phyloP scores from a whole-genome alignment of 2,797 vertebrate species.

The Varecia variegata region DNA sequence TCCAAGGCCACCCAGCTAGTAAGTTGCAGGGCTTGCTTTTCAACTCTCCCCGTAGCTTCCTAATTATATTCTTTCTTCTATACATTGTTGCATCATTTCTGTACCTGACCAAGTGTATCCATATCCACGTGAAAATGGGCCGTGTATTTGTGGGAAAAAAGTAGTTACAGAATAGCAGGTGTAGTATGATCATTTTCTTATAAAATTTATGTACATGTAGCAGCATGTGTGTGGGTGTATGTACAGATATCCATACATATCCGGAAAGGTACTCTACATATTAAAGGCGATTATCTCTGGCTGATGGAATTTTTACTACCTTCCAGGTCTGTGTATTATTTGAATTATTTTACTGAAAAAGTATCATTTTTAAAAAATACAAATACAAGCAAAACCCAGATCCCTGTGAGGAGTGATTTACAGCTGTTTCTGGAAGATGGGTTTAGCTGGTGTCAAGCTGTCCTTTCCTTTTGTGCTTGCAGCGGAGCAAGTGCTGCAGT shows the following conservation, averaged over 20 bases:
- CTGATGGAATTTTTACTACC: background rate
- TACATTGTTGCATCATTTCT: background rate
- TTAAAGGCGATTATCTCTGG: background rate
- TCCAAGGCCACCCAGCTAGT: background rate
- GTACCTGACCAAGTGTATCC: background rate
- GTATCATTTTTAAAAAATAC: background rate
- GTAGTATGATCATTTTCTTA: background rate
- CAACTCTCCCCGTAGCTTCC: background rate
- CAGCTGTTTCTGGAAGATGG: background rate
- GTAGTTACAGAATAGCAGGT: background rate
- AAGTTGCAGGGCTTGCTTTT: background rate
- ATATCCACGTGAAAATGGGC: background rate
- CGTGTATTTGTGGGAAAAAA: background rate
- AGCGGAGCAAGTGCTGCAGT: fast-evolving
- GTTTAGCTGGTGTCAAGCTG: fast-evolving
- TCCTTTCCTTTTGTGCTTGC: fast-evolving
- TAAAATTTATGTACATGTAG: too few species aligned
- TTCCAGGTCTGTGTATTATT: background rate
- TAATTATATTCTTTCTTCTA: background rate
- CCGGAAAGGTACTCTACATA: background rate
- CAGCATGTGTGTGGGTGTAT: background rate
- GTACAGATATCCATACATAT: background rate
- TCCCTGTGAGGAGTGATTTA: background rate
- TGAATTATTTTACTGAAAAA: background rate
- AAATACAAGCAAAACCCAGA: background rate